These are phyloP conservation scores for Plecotus auritus DNA, from an alignment of 2,113 vertebrate genomes.

Conservation along the genomic window DNA sequence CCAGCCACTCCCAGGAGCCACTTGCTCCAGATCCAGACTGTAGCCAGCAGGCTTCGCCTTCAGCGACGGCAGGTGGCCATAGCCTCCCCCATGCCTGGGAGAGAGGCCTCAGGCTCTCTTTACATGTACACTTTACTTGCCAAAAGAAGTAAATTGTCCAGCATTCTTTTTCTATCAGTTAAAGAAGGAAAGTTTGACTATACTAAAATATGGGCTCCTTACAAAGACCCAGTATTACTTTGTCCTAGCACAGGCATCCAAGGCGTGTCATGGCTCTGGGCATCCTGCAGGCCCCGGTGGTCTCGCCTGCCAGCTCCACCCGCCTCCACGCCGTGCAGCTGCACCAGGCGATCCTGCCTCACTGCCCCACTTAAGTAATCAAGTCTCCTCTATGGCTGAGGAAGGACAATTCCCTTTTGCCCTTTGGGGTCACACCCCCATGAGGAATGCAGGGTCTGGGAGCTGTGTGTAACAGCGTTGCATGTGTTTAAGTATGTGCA, in stretches of 20 bases:
- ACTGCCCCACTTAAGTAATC: not conserved
- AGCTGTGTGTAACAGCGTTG: not conserved
- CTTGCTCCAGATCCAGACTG: not conserved
- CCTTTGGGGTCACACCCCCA: not conserved
- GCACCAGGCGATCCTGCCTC: accelerated
- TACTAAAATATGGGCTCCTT: not conserved
- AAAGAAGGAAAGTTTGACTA: not conserved
- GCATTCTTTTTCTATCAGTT: not conserved
- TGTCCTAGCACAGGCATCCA: not conserved
- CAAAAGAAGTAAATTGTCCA: not conserved
- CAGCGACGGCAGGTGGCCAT: not conserved
- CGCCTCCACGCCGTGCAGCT: not conserved
- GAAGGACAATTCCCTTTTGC: not conserved
- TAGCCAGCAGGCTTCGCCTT: not conserved
- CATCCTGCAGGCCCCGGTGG: accelerated
- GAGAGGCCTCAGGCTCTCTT: not conserved
- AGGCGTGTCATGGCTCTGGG: accelerated
- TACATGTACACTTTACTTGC: not conserved
- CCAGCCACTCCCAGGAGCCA: not conserved
- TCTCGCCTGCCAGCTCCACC: not conserved
- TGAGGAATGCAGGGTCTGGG: not conserved
- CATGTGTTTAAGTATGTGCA: accelerated
- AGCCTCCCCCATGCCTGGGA: accelerated
- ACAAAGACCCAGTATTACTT: not conserved
- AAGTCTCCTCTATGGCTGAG: not conserved